A percentile compares a stretch with the other conserved stretches of the same genome.
These are phyloP conservation scores for Lepeophtheirus salmonis DNA, from an alignment of 1,140 invertebrate species.

Conservation along the genomic window DNA sequence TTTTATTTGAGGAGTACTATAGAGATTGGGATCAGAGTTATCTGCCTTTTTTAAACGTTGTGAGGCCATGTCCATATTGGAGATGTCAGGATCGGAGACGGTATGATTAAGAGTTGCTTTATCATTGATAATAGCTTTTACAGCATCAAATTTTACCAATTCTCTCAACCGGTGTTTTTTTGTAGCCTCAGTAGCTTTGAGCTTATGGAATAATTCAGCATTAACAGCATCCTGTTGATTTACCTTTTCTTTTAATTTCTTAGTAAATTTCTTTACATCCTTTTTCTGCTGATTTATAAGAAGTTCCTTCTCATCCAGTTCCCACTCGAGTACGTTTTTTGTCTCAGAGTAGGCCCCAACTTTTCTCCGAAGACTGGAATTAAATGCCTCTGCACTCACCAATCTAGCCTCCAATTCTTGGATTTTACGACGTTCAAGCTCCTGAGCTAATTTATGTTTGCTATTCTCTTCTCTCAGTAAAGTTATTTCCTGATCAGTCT, in stretches of 20 bases:
- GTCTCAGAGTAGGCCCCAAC: background rate
- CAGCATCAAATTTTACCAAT: slow-evolving; percentile 2
- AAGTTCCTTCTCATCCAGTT: slow-evolving; percentile 24
- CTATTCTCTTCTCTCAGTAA: slow-evolving; percentile 41
- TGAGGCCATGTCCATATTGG: background rate
- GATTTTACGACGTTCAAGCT: slow-evolving; percentile 38
- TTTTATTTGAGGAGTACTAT: slow-evolving; percentile 6
- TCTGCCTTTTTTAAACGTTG: background rate
- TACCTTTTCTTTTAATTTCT: background rate
- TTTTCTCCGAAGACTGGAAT: slow-evolving; percentile 15
- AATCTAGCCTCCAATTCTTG: slow-evolving; percentile 22
- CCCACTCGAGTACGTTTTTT: slow-evolving; percentile 1
- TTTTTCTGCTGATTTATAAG: slow-evolving; percentile 43
- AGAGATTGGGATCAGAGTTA: background rate
- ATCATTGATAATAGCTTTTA: background rate
- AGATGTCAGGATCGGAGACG: slow-evolving; percentile 2
- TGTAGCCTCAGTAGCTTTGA: slow-evolving; percentile 40
- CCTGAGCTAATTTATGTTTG: slow-evolving; percentile 37
- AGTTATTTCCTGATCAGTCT: slow-evolving; percentile 44
- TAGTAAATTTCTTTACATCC: background rate
- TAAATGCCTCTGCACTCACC: slow-evolving; percentile 23
- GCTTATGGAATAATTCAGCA: slow-evolving; percentile 45
- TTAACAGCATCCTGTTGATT: slow-evolving; percentile 37
- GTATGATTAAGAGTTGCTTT: background rate
- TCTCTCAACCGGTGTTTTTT: background rate